phyloP scores from a whole-genome alignment of 1,140 invertebrate genomes.

The Pteromalus puparum region DNA sequence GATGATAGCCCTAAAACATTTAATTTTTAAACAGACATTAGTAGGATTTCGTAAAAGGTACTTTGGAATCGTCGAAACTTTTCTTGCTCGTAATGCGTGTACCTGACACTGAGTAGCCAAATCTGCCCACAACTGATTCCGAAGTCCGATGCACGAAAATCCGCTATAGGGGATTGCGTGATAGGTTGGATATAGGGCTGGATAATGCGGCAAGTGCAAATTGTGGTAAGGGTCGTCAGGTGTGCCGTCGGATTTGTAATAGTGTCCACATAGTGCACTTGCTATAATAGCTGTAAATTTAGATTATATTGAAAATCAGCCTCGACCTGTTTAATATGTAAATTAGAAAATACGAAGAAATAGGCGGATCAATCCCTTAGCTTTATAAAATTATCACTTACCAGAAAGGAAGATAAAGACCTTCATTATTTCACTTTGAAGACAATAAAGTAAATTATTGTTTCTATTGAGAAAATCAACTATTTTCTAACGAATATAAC shows the following conservation, averaged over 20 bases:
- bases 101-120: conserved; percentile 62
- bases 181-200: conserved; percentile 75
- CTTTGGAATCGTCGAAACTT: too few species aligned
- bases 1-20: conserved; percentile 9
- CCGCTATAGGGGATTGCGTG: conserved; percentile 70
- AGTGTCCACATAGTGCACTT: conserved; percentile 55
- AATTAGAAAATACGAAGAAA: too few species aligned
- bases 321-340: neutral
- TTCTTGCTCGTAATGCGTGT: too few species aligned
- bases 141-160: conserved; percentile 72
- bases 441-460: too few species aligned
- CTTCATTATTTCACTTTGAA: too few species aligned
- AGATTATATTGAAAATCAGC: neutral
- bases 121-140: conserved; percentile 76
- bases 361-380: too few species aligned
- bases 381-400: neutral
- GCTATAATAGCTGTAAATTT: conserved; percentile 8
- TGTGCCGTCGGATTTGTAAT: conserved; percentile 59
- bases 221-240: conserved; percentile 76
- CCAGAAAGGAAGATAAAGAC: neutral
- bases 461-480: too few species aligned
- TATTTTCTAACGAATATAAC: too few species aligned
- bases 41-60: too few species aligned
- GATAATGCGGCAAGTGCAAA: conserved; percentile 76
- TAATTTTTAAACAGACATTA: too few species aligned